Evolutionary conservation across 2,113 vertebrate species (phyloP).

Genomic region (Nibea albiflora): DNA sequence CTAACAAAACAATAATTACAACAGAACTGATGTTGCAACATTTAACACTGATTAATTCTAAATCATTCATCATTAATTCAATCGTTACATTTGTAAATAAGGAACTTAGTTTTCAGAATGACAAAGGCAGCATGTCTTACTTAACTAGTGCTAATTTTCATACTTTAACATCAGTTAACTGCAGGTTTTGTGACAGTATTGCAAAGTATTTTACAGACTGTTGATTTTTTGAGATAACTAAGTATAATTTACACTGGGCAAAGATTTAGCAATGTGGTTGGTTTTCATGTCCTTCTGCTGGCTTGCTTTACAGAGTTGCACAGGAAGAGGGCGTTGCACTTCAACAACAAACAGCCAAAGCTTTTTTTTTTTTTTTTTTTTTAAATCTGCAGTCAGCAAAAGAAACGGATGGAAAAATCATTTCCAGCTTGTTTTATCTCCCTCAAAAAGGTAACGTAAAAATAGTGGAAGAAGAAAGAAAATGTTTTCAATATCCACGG

Average conservation of each 20-base stretch:
- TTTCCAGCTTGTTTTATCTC: constrained; percentile 9
- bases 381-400: not conserved
- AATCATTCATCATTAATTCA: no score
- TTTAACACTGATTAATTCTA: no score
- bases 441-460: not conserved
- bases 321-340: constrained; percentile 25
- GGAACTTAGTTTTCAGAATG: no score
- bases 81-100: not conserved
- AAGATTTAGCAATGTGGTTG: not conserved
- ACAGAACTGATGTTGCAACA: no score
- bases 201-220: not conserved
- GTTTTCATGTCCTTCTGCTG: not conserved
- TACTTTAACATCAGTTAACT: not conserved
- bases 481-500: not conserved
- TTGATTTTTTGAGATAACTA: not conserved
- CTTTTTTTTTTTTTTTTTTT: not conserved
- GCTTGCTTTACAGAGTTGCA: not conserved
- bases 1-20: no score
- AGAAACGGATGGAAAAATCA: not conserved
- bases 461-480: not conserved
- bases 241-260: not conserved
- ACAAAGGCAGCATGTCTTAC: not conserved
- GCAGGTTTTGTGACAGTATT: not conserved
- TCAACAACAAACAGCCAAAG: constrained; percentile 23
- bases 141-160: not conserved